Conservation (phyloP, 2,797 vertebrate genomes). For the Anisognathus igniventris region DNA sequence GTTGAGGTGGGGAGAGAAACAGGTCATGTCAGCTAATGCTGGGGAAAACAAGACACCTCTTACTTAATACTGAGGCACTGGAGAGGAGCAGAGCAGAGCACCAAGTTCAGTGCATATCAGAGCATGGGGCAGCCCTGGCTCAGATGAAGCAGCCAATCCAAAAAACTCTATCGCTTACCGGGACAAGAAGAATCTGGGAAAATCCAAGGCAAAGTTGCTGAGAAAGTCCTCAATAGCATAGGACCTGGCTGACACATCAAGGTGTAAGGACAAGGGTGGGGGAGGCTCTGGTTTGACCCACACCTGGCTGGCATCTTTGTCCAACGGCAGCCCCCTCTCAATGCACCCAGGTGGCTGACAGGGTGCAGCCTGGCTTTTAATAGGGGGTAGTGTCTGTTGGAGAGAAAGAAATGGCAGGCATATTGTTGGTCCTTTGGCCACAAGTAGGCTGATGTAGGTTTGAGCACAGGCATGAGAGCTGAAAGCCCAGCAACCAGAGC, state of each 20-base stretch:
- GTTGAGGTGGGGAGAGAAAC: not conserved
- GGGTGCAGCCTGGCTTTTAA: conserved; percentile 59
- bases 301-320: not conserved
- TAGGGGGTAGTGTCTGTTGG: conserved; percentile 85
- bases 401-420: not conserved
- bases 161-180: conserved; percentile 46
- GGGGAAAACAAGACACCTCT: not conserved
- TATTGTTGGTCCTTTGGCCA: not conserved
- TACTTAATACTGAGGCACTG: not conserved
- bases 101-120: not conserved
- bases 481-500: not conserved
- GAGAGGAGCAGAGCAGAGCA: not conserved
- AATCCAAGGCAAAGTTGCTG: conserved; percentile 71
- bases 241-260: conserved; percentile 83
- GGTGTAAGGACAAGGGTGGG: conserved; percentile 76
- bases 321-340: conserved; percentile 40
- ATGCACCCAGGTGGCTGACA: conserved; percentile 35
- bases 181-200: conserved; percentile 71
- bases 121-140: not conserved
- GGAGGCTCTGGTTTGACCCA: conserved; percentile 76
- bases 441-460: not conserved
- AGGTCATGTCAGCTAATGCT: not conserved
- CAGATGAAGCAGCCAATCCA: not conserved
- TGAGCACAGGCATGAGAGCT: not conserved
- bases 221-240: conserved; percentile 76